These are phyloP conservation scores for Anseranas semipalmata DNA, from an alignment of 2,113 vertebrate genomes.

Conservation along the genomic window DNA sequence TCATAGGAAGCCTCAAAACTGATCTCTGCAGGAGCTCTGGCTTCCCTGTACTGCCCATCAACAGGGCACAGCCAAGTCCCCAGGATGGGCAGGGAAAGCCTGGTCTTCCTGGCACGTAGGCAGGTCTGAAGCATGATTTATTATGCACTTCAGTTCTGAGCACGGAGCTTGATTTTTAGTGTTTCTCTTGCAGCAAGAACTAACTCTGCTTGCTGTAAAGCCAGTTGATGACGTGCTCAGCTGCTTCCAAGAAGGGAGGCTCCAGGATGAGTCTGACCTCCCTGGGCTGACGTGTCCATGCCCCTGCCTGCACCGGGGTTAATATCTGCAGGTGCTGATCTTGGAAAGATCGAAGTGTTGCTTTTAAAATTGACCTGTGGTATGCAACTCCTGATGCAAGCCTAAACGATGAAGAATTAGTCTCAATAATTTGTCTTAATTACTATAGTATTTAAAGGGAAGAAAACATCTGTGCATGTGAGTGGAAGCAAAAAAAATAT, in stretches of 20 bases:
- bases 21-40: background rate
- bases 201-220: background rate
- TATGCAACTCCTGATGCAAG: background rate
- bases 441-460: background rate
- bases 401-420: background rate
- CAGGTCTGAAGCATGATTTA: background rate
- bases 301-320: background rate
- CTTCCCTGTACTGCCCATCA: rapidly evolving
- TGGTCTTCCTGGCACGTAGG: background rate
- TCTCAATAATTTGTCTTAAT: background rate
- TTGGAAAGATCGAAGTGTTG: background rate
- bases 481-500: background rate
- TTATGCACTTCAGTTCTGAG: background rate
- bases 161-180: background rate
- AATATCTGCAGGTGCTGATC: background rate
- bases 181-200: background rate
- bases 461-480: rapidly evolving
- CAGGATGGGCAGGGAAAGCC: background rate
- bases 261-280: background rate
- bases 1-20: background rate
- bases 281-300: rapidly evolving
- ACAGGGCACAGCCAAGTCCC: background rate
- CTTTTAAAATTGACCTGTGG: background rate
- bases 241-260: background rate
- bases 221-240: background rate